phyloP scores from a whole-genome alignment of 2,113 vertebrate genomes.

The Dasyprocta punctata region DNA sequence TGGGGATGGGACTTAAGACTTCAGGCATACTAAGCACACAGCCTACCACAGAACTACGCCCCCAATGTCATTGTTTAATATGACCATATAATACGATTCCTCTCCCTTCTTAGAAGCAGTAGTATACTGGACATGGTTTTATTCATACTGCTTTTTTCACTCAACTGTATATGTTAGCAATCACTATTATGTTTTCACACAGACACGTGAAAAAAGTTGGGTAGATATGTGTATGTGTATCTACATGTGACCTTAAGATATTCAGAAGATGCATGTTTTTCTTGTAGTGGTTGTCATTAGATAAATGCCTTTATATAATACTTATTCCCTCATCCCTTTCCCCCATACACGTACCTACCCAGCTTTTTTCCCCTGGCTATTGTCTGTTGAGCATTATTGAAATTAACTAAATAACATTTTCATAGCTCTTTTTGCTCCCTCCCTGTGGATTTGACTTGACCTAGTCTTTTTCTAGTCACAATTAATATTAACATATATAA shows the following conservation, averaged over 20 bases:
- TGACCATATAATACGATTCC: neutral
- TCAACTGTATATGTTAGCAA: neutral
- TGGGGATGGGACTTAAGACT: neutral
- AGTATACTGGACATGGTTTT: neutral
- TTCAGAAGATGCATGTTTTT: slow-evolving; percentile 12
- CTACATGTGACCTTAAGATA: neutral
- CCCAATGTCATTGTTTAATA: neutral
- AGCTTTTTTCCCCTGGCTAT: neutral
- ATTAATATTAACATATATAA: neutral
- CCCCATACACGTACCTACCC: neutral
- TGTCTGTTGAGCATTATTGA: neutral
- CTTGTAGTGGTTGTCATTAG: neutral
- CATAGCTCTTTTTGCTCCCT: neutral
- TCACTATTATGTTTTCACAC: neutral
- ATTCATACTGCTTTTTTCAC: neutral
- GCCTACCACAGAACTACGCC: neutral
- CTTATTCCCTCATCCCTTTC: neutral
- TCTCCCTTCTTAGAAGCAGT: slow-evolving; percentile 14
- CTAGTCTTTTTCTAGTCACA: neutral
- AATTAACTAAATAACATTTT: slow-evolving; percentile 4
- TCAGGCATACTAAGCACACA: neutral
- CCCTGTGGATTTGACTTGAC: neutral
- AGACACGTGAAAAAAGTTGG: neutral
- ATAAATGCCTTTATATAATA: neutral
- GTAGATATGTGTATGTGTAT: neutral